A percentile compares a stretch with the other conserved stretches of the same genome.
Evolutionary conservation across 1,140 invertebrate genomes (phyloP).

Genomic region (Tribolium madens): DNA sequence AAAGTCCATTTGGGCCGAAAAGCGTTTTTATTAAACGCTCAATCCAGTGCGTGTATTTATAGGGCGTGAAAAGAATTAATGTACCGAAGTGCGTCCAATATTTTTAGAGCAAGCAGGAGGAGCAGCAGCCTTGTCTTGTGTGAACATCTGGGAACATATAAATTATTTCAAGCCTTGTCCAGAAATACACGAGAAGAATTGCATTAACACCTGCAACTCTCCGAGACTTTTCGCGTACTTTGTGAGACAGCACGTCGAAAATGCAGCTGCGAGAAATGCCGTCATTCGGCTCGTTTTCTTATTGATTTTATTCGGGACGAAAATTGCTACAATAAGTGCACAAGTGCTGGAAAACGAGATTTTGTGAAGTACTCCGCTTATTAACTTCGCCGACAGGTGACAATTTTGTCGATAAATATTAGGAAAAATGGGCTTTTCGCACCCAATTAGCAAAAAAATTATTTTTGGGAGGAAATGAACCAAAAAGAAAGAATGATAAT

Average conservation of each 20-base stretch:
- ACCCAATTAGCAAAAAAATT: background rate
- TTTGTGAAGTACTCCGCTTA: too few relatives aligned
- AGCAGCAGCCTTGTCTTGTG: conserved; percentile 10
- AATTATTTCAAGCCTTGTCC: conserved; percentile 5
- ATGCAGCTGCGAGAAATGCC: background rate
- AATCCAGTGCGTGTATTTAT: conserved; percentile 20
- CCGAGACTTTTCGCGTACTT: background rate
- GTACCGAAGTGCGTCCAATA: conserved; percentile 32
- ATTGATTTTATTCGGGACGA: too few relatives aligned
- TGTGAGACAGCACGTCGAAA: background rate
- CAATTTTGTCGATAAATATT: too few relatives aligned
- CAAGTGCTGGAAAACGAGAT: too few relatives aligned
- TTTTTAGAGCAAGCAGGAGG: conserved; percentile 8
- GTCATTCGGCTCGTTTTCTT: too few relatives aligned
- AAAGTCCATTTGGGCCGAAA: conserved; percentile 4
- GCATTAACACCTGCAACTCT: conserved; percentile 25
- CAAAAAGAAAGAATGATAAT: background rate
- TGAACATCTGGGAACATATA: conserved; percentile 32
- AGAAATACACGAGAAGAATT: conserved; percentile 24
- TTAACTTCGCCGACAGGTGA: too few relatives aligned
- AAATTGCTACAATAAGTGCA: too few relatives aligned
- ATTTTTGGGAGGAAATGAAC: background rate
- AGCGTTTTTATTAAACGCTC: conserved; percentile 19
- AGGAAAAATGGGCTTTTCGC: too few relatives aligned
- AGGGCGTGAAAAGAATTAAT: conserved; percentile 37